Evolutionary conservation across 2,113 vertebrate species (phyloP).

Genomic region (Quiscalus mexicanus): DNA sequence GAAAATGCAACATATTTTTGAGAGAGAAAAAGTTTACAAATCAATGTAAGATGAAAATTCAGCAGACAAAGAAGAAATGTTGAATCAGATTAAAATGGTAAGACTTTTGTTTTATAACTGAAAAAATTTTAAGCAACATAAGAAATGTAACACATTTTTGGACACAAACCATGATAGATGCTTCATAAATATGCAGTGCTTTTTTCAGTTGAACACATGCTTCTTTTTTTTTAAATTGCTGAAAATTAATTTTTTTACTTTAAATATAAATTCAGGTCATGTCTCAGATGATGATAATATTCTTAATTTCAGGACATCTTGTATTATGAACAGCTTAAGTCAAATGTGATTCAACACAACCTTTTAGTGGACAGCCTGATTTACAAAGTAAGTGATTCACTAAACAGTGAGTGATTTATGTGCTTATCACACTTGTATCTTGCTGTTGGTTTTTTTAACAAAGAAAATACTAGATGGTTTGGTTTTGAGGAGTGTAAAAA

Average conservation of each 20-base stretch:
- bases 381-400: constrained; percentile 88
- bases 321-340: constrained; percentile 94
- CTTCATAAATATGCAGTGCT: background rate
- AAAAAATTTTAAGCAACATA: background rate
- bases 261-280: background rate
- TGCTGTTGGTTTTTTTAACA: background rate
- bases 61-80: background rate
- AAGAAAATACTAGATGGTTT: background rate
- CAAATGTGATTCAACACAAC: constrained; percentile 92
- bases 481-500: background rate
- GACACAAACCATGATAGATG: background rate
- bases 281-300: background rate
- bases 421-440: background rate
- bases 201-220: background rate
- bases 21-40: background rate
- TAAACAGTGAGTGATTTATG: background rate
- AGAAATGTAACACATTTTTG: background rate
- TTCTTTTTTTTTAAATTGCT: background rate
- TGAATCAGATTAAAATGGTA: background rate
- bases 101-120: background rate
- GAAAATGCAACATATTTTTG: background rate
- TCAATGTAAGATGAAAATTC: background rate
- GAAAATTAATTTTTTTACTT: background rate
- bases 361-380: constrained; percentile 96
- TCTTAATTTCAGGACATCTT: constrained; percentile 85